Evolutionary conservation across 2,797 vertebrate genomes (phyloP).

Genomic region (Rousettus madagascariensis): DNA sequence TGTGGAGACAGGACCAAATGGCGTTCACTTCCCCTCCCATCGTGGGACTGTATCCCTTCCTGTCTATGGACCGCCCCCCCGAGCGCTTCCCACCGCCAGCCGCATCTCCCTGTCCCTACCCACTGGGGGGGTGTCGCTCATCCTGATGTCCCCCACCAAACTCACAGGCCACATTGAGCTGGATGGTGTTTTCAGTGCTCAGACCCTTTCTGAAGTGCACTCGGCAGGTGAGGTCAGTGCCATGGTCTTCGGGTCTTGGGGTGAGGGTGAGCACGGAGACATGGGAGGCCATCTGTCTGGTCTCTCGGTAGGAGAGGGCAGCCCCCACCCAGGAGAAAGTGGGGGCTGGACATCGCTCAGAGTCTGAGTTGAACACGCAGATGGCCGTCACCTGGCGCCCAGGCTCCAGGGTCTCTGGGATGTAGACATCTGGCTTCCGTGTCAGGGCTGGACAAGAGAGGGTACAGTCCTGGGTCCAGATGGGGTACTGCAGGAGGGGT

Average conservation of each 20-base stretch:
- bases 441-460: conserved; percentile 11
- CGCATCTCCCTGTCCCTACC: accelerated
- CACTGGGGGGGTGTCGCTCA: accelerated
- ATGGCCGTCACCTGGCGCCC: background rate
- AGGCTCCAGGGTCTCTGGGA: conserved; percentile 12
- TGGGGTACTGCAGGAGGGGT: too few relatives aligned
- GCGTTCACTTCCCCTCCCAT: background rate
- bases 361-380: conserved; percentile 34
- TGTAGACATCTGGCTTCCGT: conserved; percentile 49
- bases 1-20: accelerated
- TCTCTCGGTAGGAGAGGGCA: accelerated
- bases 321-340: conserved; percentile 59
- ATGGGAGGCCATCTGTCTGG: background rate
- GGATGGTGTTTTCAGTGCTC: accelerated
- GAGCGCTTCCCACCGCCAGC: accelerated
- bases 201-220: background rate
- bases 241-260: background rate
- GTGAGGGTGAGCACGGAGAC: conserved; percentile 52
- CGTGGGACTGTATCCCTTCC: background rate
- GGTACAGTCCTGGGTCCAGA: accelerated
- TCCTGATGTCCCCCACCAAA: accelerated
- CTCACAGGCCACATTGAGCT: conserved; percentile 41
- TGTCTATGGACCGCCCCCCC: accelerated
- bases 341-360: background rate
- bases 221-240: background rate